These are phyloP conservation scores for Rhinogobio ventralis DNA, from an alignment of 2,797 vertebrate genomes.

Conservation along the genomic window DNA sequence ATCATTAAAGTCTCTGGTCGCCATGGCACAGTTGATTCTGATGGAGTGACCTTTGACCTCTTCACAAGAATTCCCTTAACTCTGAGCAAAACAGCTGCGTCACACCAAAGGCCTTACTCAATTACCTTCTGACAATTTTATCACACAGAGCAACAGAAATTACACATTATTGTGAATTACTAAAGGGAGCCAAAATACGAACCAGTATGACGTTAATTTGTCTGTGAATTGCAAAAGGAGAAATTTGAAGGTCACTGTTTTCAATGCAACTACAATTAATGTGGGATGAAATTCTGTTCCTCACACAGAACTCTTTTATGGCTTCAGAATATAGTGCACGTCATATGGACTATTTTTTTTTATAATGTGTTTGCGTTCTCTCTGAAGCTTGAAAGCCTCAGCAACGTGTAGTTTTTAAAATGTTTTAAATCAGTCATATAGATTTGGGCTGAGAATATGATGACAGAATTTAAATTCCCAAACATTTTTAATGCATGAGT, in stretches of 20 bases:
- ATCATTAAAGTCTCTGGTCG: neutral
- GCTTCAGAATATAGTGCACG: neutral
- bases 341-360: neutral
- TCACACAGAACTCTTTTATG: neutral
- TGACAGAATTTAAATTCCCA: too few relatives aligned
- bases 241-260: neutral
- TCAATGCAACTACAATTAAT: neutral
- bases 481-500: neutral
- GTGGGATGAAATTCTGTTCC: neutral
- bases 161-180: slow-evolving; percentile 68
- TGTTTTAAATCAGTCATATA: neutral
- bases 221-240: neutral
- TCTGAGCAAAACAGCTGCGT: slow-evolving; percentile 1
- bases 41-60: slow-evolving; percentile 68
- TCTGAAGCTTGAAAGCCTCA: neutral
- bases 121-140: neutral
- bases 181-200: slow-evolving; percentile 55
- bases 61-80: slow-evolving; percentile 33
- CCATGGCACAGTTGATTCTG: slow-evolving; percentile 19
- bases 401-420: neutral
- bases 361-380: neutral
- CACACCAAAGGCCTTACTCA: neutral
- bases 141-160: slow-evolving; percentile 54
- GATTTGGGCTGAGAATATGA: neutral
- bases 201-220: neutral